Evolutionary conservation across 2,797 vertebrate species (phyloP), one percentile per base, ranked within the genome.

Genomic region (Hybognathus amarus): DNA sequence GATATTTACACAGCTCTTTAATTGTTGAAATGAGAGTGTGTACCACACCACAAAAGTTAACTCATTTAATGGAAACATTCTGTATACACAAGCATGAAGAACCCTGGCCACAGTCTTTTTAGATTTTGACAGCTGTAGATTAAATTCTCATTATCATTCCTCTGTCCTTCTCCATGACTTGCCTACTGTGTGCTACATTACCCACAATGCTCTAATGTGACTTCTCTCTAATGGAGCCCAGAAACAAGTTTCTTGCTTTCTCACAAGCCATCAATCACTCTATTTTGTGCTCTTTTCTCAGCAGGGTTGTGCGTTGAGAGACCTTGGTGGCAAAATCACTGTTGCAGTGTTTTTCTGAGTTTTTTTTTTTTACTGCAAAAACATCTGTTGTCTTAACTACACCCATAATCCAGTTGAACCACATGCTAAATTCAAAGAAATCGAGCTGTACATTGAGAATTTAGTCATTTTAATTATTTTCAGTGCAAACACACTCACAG

Each of bases 91-190:
- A 64, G 30, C 18, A 22, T 27, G 6, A 36, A 52, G 80, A 81
- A 24, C 9, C 12, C 20, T 45, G 38, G 12, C 54, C 24, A 27
- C 40, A 78, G 42, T 63, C 59, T 61, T 71, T 81, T 81, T 22
- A 38, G 2, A 52, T 64, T 71, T 73, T 73, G 69, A 73, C 40
- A 81, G 79, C 68, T 81, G 69, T 64, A 66, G 63, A 75, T 56
- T 83, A 83, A 75, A 83, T 42, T 67, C 63, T 83, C 80, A 83
- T 76, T 67, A 56, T 63, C 22, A 74, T 83, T 76, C 36, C n/a
- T 56, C 45, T 4, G 10, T 76, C 71, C 70, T 76, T 76, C 80
- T 33, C 45, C 47, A 76, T n/a, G 71, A 82, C 63, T 83, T 68
- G 47, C 45, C 61, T 38, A 52, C 59, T 75, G 22, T 68, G 64